These are phyloP conservation scores for Eupithecia inturbata DNA, from an alignment of 2,888 invertebrate species.

Conservation along the genomic window DNA sequence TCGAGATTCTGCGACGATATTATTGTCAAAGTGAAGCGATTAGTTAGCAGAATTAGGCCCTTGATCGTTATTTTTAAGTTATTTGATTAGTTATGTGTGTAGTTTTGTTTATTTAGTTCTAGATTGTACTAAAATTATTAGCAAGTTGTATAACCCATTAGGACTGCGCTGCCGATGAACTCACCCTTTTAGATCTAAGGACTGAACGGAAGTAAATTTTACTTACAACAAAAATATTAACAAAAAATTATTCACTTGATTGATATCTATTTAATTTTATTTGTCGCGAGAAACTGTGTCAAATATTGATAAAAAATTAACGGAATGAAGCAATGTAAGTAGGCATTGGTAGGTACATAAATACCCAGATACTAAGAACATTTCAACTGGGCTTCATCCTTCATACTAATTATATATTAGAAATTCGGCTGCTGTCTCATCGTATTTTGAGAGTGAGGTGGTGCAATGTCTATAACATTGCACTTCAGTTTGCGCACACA, in stretches of 20 bases:
- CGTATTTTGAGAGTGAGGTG: too few relatives aligned
- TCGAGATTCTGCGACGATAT: too few relatives aligned
- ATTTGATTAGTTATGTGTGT: not conserved
- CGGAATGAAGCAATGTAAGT: not conserved
- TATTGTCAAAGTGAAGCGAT: not conserved
- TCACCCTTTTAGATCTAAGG: slow-evolving; percentile 1
- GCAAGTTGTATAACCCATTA: not conserved
- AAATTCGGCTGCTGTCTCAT: too few relatives aligned
- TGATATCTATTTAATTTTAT: not conserved
- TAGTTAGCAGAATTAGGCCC: not conserved
- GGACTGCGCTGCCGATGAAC: slow-evolving; percentile 5
- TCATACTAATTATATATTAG: too few relatives aligned
- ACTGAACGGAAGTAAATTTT: not conserved
- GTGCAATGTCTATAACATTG: too few relatives aligned
- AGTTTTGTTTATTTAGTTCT: not conserved
- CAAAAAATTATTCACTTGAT: not conserved
- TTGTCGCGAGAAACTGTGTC: not conserved
- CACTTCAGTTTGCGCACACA: too few relatives aligned
- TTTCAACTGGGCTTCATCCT: too few relatives aligned
- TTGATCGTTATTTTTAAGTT: not conserved
- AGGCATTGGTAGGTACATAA: not conserved
- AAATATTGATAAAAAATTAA: not conserved
- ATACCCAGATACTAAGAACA: too few relatives aligned
- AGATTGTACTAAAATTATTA: not conserved
- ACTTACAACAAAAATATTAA: not conserved